Percentiles rank a stretch among this genome's conserved stretches.
phyloP scores from a whole-genome alignment of 2,797 vertebrate genomes.

The Poecilia wingei region DNA sequence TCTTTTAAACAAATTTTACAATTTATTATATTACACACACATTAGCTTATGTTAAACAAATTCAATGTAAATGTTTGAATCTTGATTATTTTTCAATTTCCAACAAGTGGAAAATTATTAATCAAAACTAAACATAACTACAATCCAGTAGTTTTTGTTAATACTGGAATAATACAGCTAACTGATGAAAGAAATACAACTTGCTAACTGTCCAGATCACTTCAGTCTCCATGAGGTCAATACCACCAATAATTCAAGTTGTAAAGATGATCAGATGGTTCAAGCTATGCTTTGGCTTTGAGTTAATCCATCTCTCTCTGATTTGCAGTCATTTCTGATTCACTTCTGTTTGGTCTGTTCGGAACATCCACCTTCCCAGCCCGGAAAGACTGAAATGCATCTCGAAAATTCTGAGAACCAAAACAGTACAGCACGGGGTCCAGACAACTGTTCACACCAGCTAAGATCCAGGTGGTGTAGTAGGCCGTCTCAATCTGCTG shows the following conservation, averaged over 20 bases:
- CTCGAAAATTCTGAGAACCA: conserved; percentile 67
- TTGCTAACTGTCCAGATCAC: not conserved
- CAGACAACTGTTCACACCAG: conserved; percentile 77
- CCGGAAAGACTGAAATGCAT: conserved; percentile 57
- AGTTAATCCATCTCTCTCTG: not conserved
- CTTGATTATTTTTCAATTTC: not conserved
- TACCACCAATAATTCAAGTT: not conserved
- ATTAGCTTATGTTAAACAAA: not conserved
- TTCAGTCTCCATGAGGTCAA: not conserved
- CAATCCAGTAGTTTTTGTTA: not conserved
- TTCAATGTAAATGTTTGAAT: not conserved
- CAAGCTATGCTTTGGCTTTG: not conserved
- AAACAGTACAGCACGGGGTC: conserved; percentile 76
- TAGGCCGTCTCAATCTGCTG: conserved; percentile 57
- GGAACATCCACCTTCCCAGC: conserved; percentile 12
- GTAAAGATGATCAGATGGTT: not conserved
- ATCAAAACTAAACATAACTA: not conserved
- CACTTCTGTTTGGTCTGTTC: conserved; percentile 41
- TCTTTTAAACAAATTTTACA: not conserved
- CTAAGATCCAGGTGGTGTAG: conserved; percentile 67
- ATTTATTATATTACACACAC: not conserved
- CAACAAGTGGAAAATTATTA: not conserved
- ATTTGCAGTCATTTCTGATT: conserved; percentile 57
- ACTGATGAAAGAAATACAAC: not conserved
- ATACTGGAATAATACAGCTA: not conserved